Conservation (phyloP, 2,888 invertebrate species). For the Agrotis clavis region DNA sequence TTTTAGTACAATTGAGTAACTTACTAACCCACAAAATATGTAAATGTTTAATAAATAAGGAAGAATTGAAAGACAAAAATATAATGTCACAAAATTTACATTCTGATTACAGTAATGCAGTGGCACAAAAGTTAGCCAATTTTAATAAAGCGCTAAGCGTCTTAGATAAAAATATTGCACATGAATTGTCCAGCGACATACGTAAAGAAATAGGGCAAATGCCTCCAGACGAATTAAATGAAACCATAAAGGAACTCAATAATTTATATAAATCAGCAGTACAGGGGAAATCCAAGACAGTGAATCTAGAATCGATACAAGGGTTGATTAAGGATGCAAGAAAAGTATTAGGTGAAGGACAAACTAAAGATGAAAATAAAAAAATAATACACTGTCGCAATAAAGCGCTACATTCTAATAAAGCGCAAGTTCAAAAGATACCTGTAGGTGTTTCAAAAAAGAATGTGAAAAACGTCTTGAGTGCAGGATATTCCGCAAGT, state of each 20-base stretch:
- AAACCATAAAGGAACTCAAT: constrained; percentile 11
- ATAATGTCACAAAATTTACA: background rate
- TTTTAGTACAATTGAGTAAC: background rate
- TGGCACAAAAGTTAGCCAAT: background rate
- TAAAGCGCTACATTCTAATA: background rate
- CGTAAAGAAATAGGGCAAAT: background rate
- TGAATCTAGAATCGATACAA: background rate
- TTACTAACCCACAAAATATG: background rate
- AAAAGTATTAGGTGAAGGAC: background rate
- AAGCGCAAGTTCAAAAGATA: background rate
- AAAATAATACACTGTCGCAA: background rate
- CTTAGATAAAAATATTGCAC: background rate
- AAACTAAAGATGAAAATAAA: constrained; percentile 4
- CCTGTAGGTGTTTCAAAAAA: background rate
- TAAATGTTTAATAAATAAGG: background rate
- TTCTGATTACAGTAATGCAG: background rate
- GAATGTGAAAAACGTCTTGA: background rate
- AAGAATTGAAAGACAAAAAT: background rate
- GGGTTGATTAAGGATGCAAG: constrained; percentile 12
- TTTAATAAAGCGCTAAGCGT: background rate
- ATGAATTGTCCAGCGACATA: background rate
- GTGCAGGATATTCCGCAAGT: background rate
- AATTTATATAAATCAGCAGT: constrained; percentile 8
- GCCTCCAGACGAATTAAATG: background rate
- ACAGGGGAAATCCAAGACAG: background rate